Conservation (phyloP, 2,888 invertebrate genomes). For the Cosmia pyralina region DNA sequence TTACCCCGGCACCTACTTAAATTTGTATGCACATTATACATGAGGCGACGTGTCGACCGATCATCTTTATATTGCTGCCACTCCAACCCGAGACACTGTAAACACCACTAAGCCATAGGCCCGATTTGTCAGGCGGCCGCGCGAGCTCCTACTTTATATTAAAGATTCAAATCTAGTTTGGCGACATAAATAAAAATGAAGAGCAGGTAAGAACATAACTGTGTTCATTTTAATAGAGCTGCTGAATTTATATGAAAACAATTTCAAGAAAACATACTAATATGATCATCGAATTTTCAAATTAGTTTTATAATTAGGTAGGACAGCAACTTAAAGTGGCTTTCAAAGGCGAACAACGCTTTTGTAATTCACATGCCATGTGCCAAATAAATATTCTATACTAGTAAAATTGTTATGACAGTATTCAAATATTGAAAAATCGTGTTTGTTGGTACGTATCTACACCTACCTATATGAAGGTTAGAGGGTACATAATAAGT, state of each 20-base stretch:
- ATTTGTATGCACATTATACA: conserved; percentile 89
- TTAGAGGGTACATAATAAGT: background rate
- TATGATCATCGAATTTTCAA: background rate
- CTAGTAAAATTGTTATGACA: background rate
- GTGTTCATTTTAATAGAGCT: background rate
- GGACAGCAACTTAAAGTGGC: background rate
- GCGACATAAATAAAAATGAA: conserved; percentile 17
- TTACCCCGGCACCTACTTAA: conserved; percentile 74
- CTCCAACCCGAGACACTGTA: conserved; percentile 73
- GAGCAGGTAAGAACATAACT: background rate
- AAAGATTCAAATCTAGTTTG: conserved; percentile 47
- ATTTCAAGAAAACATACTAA: background rate
- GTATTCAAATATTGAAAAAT: background rate
- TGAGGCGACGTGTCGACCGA: conserved; percentile 84
- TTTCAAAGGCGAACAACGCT: background rate
- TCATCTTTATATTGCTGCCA: conserved; percentile 84
- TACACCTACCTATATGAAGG: background rate
- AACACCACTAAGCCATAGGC: conserved; percentile 73
- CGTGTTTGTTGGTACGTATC: background rate
- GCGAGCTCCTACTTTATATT: conserved; percentile 44
- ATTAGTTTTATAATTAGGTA: background rate
- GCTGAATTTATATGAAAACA: background rate
- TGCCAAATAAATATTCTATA: no score
- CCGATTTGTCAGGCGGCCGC: conserved; percentile 68
- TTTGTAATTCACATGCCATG: background rate